A percentile compares a stretch with the other conserved stretches of the same genome.
Evolutionary conservation across 2,797 vertebrate species (phyloP).

Genomic region (Diceros bicornis): DNA sequence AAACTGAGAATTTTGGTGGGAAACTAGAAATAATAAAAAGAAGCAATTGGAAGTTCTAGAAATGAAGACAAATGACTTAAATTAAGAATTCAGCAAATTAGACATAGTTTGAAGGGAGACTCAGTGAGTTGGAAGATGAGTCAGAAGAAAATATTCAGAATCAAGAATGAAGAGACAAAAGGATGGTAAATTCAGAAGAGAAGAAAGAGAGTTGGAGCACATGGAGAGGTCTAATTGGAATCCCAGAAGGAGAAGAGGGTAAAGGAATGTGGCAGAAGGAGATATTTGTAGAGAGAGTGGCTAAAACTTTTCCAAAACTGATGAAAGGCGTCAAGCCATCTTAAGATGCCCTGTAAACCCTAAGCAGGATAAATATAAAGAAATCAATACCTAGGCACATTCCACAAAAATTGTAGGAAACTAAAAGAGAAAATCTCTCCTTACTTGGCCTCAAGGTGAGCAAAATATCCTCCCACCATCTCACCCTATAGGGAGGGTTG

Average conservation of each 20-base stretch:
- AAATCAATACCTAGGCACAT: not conserved
- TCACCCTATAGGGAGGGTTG: not conserved
- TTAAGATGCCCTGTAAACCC: not conserved
- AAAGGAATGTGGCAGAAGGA: not conserved
- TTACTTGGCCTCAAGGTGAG: not conserved
- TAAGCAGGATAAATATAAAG: not conserved
- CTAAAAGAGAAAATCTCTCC: not conserved
- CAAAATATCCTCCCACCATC: not conserved
- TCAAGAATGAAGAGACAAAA: not conserved
- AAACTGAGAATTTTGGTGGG: not conserved
- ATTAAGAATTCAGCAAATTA: not conserved
- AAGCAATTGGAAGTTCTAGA: not conserved
- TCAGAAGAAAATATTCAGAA: conserved; percentile 15
- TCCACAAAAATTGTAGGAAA: not conserved
- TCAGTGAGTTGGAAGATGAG: not conserved
- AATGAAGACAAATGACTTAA: not conserved
- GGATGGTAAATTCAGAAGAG: not conserved
- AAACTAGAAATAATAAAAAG: not conserved
- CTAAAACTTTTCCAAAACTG: not conserved
- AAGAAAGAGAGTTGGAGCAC: not conserved
- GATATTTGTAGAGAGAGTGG: not conserved
- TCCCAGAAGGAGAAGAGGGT: not conserved
- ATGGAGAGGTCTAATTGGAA: not conserved
- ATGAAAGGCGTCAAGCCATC: not conserved
- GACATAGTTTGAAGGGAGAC: not conserved